Conservation (phyloP, 2,797 vertebrate species). For the Leptoclinus maculatus region DNA sequence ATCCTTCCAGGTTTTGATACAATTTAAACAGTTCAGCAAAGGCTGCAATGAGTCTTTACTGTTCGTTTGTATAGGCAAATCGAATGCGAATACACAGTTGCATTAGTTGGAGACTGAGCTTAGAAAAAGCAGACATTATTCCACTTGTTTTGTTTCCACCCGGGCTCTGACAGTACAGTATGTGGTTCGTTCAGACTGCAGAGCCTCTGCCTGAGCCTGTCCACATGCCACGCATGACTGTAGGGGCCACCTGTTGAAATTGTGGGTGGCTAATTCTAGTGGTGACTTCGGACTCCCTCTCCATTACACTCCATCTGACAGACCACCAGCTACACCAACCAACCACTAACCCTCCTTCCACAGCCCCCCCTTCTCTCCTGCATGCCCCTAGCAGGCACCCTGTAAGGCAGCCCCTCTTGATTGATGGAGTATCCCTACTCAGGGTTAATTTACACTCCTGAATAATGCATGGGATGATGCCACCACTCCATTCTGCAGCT, state of each 20-base stretch:
- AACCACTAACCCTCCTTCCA: constrained; percentile 70
- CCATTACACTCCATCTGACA: constrained; percentile 84
- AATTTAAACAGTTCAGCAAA: background rate
- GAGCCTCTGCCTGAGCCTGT: constrained; percentile 44
- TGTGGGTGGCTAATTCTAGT: constrained; percentile 88
- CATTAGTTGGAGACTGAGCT: background rate
- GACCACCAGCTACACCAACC: constrained; percentile 76
- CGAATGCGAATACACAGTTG: background rate
- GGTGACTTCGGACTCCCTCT: constrained; percentile 84
- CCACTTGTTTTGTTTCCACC: constrained; percentile 35
- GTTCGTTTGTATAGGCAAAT: too few relatives aligned
- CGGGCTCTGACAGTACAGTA: constrained; percentile 17
- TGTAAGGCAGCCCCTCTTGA: constrained; percentile 90
- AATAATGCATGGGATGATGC: constrained; percentile 89
- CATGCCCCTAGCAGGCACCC: constrained; percentile 81
- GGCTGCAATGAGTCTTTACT: background rate
- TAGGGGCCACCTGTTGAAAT: constrained; percentile 91
- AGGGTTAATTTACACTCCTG: constrained; percentile 92
- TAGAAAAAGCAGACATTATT: background rate
- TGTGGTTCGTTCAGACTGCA: background rate
- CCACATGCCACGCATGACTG: constrained; percentile 73
- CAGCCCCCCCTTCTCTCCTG: constrained; percentile 78
- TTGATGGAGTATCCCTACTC: constrained; percentile 93
- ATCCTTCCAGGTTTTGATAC: background rate
- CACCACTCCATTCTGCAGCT: constrained; percentile 87